Percentiles rank a stretch among this genome's conserved stretches.
These are phyloP conservation scores for Xestobium rufovillosum DNA, from an alignment of 2,888 invertebrate species.

Conservation along the genomic window DNA sequence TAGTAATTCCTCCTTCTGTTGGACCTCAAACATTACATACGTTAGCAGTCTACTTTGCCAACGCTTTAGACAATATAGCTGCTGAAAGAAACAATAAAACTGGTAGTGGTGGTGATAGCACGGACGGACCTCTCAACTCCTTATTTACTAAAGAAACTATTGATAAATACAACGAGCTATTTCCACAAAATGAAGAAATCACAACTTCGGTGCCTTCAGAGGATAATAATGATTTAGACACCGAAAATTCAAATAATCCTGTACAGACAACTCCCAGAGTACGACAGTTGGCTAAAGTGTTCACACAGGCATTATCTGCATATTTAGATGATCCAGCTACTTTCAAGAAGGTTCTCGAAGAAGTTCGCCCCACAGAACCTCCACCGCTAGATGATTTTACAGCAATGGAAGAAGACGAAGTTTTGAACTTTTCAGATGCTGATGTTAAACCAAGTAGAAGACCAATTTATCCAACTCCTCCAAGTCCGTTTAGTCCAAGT, in stretches of 20 bases:
- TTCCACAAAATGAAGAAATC: slow-evolving; percentile 34
- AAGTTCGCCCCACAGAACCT: slow-evolving; percentile 73
- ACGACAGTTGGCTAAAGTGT: slow-evolving; percentile 73
- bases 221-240: slow-evolving; percentile 47
- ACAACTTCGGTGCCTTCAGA: slow-evolving; percentile 14
- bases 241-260: slow-evolving; percentile 58
- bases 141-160: slow-evolving; percentile 61
- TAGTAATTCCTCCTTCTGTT: slow-evolving; percentile 64
- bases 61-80: slow-evolving; percentile 54
- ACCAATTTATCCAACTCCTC: slow-evolving; percentile 40
- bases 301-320: slow-evolving; percentile 73
- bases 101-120: slow-evolving; percentile 12
- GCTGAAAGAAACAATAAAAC: slow-evolving; percentile 36
- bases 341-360: slow-evolving; percentile 67
- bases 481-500: slow-evolving; percentile 33
- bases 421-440: slow-evolving; percentile 69
- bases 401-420: slow-evolving; percentile 60
- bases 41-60: slow-evolving; percentile 72
- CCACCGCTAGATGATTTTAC: slow-evolving; percentile 39
- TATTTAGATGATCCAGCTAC: slow-evolving; percentile 78
- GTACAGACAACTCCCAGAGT: slow-evolving; percentile 56
- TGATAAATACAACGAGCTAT: slow-evolving; percentile 52
- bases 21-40: slow-evolving; percentile 73
- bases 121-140: slow-evolving; percentile 42
- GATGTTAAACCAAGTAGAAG: slow-evolving; percentile 37